These are phyloP conservation scores for Sinocyclocheilus anophthalmus DNA, from an alignment of 2,113 vertebrate genomes.

Conservation along the genomic window DNA sequence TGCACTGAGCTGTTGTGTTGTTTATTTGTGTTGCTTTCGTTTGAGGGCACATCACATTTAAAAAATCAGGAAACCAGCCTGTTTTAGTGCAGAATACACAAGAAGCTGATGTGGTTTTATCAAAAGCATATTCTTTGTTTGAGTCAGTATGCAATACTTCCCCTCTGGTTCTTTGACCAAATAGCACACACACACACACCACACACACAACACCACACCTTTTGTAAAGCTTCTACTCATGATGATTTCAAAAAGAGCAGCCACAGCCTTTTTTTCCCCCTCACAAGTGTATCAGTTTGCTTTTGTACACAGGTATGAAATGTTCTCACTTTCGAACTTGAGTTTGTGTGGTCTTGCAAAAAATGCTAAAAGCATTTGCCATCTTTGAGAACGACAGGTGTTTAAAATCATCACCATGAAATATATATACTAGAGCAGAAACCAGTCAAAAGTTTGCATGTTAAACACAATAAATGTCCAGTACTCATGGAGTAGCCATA, in stretches of 20 bases:
- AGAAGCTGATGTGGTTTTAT: conserved; percentile 80
- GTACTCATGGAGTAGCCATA: background rate
- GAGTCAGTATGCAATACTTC: conserved; percentile 80
- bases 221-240: conserved; percentile 68
- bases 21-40: conserved; percentile 65
- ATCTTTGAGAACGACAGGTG: background rate
- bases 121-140: conserved; percentile 83
- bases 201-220: conserved; percentile 27
- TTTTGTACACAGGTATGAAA: conserved; percentile 11
- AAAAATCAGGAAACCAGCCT: conserved; percentile 76
- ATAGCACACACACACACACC: conserved; percentile 67
- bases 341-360: conserved; percentile 22
- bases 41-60: conserved; percentile 70
- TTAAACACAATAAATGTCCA: background rate
- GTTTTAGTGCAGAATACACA: conserved; percentile 80
- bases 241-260: conserved; percentile 51
- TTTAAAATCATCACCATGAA: background rate
- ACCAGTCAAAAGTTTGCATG: background rate
- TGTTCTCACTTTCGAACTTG: conserved; percentile 3
- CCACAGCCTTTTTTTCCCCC: conserved; percentile 60
- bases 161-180: conserved; percentile 76
- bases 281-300: background rate
- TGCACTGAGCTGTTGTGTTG: conserved; percentile 63
- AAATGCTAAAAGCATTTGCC: background rate
- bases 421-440: background rate